Evolutionary conservation across 1,140 invertebrate species (phyloP).

Genomic region (Eupeodes corollae): DNA sequence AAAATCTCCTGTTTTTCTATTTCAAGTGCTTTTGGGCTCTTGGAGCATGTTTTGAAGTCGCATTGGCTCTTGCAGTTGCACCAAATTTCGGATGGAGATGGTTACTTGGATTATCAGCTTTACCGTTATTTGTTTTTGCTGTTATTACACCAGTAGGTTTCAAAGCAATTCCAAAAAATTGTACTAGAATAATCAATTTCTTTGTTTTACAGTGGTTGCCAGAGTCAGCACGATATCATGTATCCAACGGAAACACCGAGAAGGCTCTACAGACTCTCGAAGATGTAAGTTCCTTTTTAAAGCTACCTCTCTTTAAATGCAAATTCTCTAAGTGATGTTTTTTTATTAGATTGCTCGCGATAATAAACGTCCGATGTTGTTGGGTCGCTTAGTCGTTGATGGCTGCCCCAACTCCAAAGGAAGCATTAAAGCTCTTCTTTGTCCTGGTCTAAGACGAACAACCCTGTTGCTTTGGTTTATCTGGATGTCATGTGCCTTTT

Average conservation of each 20-base stretch:
- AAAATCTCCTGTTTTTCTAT: constrained; percentile 4
- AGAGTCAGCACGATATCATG: constrained; percentile 82
- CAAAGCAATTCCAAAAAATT: constrained; percentile 7
- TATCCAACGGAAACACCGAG: constrained; percentile 72
- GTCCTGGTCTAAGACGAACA: constrained; percentile 66
- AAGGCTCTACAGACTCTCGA: constrained; percentile 75
- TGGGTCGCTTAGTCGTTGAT: constrained; percentile 78
- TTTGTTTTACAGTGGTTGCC: constrained; percentile 69
- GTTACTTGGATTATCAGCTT: constrained; percentile 75
- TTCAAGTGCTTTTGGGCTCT: constrained; percentile 90
- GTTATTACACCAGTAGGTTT: constrained; percentile 59
- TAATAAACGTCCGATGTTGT: constrained; percentile 79
- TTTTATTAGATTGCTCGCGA: constrained; percentile 57
- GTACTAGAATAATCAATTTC: constrained; percentile 1
- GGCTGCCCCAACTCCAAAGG: constrained; percentile 55
- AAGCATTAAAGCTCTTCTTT: constrained; percentile 63
- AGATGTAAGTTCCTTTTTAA: constrained; percentile 42
- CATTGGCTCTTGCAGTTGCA: constrained; percentile 83
- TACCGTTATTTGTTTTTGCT: constrained; percentile 77
- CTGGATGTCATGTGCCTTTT: constrained; percentile 90
- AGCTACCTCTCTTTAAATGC: background rate
- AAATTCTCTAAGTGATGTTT: background rate
- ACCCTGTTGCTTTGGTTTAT: constrained; percentile 88
- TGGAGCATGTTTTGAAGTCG: constrained; percentile 84
- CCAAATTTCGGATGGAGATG: constrained; percentile 85